These are phyloP conservation scores for Myotis yumanensis DNA, from an alignment of 2,113 vertebrate genomes.

Conservation along the genomic window DNA sequence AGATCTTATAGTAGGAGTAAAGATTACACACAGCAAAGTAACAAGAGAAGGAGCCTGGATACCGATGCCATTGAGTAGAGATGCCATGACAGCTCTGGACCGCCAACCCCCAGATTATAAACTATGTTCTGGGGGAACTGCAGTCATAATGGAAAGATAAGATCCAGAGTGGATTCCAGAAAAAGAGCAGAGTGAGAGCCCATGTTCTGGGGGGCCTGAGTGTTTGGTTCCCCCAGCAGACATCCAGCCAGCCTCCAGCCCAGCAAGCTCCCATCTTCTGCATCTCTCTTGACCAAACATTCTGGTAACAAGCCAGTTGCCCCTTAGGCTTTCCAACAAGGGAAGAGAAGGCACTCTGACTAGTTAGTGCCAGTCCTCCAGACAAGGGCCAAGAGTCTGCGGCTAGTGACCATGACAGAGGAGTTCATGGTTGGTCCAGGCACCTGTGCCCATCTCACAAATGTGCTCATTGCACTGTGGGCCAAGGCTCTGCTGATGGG, in stretches of 20 bases:
- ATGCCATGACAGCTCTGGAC: fast-evolving
- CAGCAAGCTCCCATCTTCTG: not conserved
- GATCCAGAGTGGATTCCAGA: not conserved
- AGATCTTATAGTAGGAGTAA: not conserved
- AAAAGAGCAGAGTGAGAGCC: not conserved
- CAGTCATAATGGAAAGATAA: not conserved
- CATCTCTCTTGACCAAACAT: not conserved
- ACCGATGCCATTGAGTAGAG: fast-evolving
- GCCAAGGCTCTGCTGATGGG: not conserved
- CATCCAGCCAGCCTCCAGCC: not conserved
- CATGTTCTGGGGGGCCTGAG: not conserved
- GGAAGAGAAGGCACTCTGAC: not conserved
- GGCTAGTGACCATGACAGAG: fast-evolving
- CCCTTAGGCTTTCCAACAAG: not conserved
- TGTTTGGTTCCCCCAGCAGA: not conserved
- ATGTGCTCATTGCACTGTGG: not conserved
- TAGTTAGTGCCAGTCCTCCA: too few species aligned
- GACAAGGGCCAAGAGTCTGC: not conserved
- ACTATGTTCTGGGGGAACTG: not conserved
- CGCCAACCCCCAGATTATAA: not conserved
- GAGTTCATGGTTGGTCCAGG: fast-evolving
- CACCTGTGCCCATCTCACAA: not conserved
- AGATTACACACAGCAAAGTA: not conserved
- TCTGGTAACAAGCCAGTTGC: not conserved
- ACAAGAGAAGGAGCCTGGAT: not conserved